Evolutionary conservation across 2,113 vertebrate genomes (phyloP).

Genomic region (Steatornis caripensis): DNA sequence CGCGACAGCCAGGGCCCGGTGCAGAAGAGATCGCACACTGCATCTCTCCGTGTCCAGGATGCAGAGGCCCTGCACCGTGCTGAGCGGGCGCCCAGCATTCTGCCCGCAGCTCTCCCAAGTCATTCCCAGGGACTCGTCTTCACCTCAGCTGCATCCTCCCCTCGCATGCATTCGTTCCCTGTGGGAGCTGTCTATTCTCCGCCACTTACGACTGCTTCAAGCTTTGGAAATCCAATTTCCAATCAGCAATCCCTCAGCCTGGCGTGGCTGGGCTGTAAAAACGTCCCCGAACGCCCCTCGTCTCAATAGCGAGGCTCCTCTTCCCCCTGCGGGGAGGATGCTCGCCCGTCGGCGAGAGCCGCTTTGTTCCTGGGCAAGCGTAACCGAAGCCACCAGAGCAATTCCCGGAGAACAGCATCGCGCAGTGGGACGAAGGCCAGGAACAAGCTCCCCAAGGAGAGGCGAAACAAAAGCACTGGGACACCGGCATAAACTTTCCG

Average conservation of each 20-base stretch:
- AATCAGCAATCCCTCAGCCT: background rate
- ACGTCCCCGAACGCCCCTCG: fast-evolving
- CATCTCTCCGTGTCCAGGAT: background rate
- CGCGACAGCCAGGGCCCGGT: fast-evolving
- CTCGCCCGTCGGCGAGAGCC: background rate
- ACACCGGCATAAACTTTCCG: background rate
- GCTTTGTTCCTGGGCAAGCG: background rate
- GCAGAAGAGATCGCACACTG: background rate
- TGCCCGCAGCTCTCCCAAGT: fast-evolving
- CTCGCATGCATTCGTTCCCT: background rate
- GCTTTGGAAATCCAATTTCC: conserved; percentile 6
- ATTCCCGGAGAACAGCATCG: background rate
- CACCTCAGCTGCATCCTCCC: background rate
- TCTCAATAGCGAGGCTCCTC: background rate
- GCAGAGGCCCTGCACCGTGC: fast-evolving
- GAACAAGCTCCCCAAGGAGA: background rate
- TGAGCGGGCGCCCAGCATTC: background rate
- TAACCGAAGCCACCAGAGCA: background rate
- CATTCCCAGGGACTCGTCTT: background rate
- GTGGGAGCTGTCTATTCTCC: background rate
- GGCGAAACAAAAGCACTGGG: background rate
- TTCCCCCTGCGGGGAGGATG: background rate
- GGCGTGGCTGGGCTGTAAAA: background rate
- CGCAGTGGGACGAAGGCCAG: background rate
- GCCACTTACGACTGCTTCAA: fast-evolving